A percentile compares a stretch with the other conserved stretches of the same genome.
Evolutionary conservation across 2,797 vertebrate genomes (phyloP).

Genomic region (Craterocephalus amniculus): DNA sequence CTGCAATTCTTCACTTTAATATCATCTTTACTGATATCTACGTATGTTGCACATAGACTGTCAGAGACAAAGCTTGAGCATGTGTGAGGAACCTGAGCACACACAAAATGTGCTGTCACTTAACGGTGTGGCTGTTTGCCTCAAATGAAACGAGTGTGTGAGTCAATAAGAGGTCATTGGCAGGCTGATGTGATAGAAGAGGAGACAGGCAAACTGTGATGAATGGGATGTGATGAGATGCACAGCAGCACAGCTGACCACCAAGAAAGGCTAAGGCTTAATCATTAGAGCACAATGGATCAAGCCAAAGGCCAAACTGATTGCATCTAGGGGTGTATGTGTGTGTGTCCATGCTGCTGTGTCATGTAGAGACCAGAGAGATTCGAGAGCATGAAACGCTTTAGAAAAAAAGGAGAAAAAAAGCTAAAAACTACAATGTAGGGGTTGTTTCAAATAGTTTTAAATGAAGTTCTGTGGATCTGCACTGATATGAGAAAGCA

Average conservation of each 20-base stretch:
- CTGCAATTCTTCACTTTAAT: constrained; percentile 3
- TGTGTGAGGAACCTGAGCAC: neutral
- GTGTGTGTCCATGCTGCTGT: constrained; percentile 8
- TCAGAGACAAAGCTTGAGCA: neutral
- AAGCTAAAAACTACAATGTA: neutral
- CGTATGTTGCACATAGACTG: neutral
- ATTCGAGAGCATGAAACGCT: neutral
- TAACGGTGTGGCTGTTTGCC: neutral
- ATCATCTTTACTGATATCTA: neutral
- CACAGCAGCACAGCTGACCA: constrained; percentile 65
- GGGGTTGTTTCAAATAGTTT: neutral
- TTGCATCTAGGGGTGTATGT: constrained; percentile 50
- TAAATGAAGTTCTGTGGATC: neutral
- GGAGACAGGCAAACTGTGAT: constrained; percentile 60
- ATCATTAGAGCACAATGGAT: constrained; percentile 68
- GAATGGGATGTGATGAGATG: constrained; percentile 78
- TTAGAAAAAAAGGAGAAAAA: neutral
- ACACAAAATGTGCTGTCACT: neutral
- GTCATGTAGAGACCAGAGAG: constrained; percentile 2
- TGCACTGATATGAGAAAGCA: neutral
- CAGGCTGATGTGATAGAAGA: constrained; percentile 49
- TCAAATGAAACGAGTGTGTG: neutral
- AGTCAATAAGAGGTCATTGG: constrained; percentile 50
- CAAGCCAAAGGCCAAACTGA: constrained; percentile 67
- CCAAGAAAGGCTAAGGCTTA: constrained; percentile 51